Percentiles rank a stretch among this genome's conserved stretches.
These are phyloP conservation scores for Salminus brasiliensis DNA, from an alignment of 2,113 vertebrate genomes.

Conservation along the genomic window DNA sequence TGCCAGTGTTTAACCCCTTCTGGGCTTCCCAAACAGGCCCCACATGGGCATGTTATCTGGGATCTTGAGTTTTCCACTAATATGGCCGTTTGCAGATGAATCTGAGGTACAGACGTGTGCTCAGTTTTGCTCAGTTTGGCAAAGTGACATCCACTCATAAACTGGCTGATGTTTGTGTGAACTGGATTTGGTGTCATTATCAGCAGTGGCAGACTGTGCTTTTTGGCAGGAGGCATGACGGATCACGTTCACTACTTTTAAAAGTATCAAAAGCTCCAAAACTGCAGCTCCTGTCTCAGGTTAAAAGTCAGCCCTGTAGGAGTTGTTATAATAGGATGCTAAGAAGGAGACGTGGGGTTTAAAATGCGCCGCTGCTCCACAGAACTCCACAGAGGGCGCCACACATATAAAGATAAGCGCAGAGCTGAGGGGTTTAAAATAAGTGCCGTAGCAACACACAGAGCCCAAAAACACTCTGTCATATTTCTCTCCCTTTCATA, in stretches of 20 bases:
- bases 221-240: background rate
- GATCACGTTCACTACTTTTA: background rate
- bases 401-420: constrained; percentile 21
- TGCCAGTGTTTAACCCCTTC: no score
- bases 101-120: no score
- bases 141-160: no score
- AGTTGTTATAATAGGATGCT: background rate
- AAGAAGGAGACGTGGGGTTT: background rate
- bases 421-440: constrained; percentile 15
- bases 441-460: constrained; percentile 2
- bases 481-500: constrained; percentile 22
- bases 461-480: constrained; percentile 4
- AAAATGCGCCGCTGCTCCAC: background rate
- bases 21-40: no score
- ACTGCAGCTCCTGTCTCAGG: background rate
- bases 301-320: background rate
- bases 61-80: no score
- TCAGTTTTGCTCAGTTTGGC: no score
- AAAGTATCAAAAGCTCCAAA: background rate
- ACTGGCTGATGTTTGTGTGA: no score
- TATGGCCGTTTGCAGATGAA: no score
- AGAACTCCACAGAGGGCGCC: background rate
- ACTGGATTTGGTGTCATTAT: no score
- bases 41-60: no score
- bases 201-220: background rate